Percentiles rank a stretch among this genome's conserved stretches.
phyloP scores from a whole-genome alignment of 2,888 invertebrate genomes.

The Caprella mutica region DNA sequence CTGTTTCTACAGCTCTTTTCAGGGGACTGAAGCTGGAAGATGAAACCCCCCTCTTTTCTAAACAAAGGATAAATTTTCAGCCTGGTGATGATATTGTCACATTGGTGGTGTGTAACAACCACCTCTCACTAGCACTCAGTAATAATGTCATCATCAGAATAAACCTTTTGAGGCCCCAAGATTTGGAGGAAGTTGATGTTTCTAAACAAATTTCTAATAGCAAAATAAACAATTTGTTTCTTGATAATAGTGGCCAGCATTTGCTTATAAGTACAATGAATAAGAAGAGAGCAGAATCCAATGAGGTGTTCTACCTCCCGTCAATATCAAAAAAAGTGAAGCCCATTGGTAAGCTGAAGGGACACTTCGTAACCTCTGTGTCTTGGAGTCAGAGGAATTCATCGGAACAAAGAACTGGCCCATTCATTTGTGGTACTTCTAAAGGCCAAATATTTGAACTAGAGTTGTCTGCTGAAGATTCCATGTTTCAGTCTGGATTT shows the following conservation, averaged over 20 bases:
- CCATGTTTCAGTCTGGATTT: constrained; percentile 49
- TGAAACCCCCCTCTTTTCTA: constrained; percentile 28
- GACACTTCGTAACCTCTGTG: constrained; percentile 78
- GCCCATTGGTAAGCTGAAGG: constrained; percentile 44
- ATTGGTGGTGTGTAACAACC: constrained; percentile 67
- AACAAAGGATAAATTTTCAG: constrained; percentile 53
- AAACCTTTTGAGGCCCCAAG: constrained; percentile 58
- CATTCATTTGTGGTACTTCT: constrained; percentile 78
- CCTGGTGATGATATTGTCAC: constrained; percentile 69
- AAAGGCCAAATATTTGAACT: constrained; percentile 83
- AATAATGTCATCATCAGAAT: constrained; percentile 68
- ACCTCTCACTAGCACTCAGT: constrained; percentile 69
- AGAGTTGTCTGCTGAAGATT: constrained; percentile 68
- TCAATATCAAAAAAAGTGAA: constrained; percentile 21
- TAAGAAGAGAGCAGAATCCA: constrained; percentile 39
- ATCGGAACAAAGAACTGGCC: constrained; percentile 56
- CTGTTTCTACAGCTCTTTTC: constrained; percentile 25
- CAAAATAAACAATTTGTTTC: constrained; percentile 56
- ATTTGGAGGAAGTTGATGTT: constrained; percentile 57
- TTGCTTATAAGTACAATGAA: constrained; percentile 58
- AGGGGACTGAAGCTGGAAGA: constrained; percentile 30
- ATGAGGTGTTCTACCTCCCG: constrained; percentile 29
- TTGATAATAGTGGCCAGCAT: constrained; percentile 80
- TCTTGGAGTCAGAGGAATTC: constrained; percentile 71
- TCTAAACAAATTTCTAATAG: constrained; percentile 52